A percentile compares a stretch with the other conserved stretches of the same genome.
Conservation (phyloP, 2,113 vertebrate species). For the Saimiri boliviensis region DNA sequence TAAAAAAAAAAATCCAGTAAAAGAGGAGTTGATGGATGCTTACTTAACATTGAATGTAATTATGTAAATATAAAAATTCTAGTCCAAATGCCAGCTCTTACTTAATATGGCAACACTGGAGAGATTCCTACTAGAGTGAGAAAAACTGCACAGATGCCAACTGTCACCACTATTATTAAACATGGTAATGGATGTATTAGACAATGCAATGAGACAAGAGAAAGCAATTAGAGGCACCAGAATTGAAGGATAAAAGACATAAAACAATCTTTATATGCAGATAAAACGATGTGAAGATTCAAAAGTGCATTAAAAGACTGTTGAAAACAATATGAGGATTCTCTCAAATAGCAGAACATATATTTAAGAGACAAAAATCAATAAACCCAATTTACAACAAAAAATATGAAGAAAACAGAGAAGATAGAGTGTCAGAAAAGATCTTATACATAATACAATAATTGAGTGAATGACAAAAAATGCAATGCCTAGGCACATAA, state of each 20-base stretch:
- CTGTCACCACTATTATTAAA: not conserved
- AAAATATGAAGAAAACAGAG: not conserved
- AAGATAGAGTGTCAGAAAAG: not conserved
- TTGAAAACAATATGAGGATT: not conserved
- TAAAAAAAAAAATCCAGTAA: not conserved
- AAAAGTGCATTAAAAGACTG: not conserved
- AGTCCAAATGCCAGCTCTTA: not conserved
- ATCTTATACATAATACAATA: not conserved
- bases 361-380: not conserved
- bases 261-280: not conserved
- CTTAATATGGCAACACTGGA: not conserved
- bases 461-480: not conserved
- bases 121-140: not conserved
- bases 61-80: not conserved
- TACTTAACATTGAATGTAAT: not conserved
- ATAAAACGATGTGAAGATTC: not conserved
- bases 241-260: not conserved
- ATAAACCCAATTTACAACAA: not conserved
- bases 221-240: not conserved
- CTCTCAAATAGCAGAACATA: not conserved
- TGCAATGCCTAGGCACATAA: not conserved
- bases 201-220: not conserved
- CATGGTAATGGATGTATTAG: rapidly evolving
- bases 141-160: not conserved
- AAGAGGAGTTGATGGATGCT: not conserved